A percentile compares a stretch with the other conserved stretches of the same genome.
phyloP scores from a whole-genome alignment of 2,888 invertebrate species.

The Petrophora chlorosata region DNA sequence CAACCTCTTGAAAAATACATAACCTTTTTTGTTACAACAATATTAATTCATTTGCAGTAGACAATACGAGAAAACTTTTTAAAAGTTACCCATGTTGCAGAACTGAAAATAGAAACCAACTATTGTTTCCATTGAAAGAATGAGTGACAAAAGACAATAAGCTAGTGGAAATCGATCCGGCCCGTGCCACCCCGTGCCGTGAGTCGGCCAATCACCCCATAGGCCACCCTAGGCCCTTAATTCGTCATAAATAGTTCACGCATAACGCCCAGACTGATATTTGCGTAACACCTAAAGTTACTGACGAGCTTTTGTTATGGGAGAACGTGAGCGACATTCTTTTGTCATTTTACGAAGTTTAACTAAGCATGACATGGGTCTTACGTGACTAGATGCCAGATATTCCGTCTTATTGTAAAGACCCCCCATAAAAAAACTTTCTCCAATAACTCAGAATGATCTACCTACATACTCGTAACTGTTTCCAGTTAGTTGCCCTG shows the following conservation, averaged over 20 bases:
- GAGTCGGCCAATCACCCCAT: constrained; percentile 73
- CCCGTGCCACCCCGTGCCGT: constrained; percentile 64
- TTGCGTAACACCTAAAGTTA: constrained; percentile 12
- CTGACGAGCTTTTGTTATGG: background rate
- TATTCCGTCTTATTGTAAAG: no score
- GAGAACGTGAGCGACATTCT: no score
- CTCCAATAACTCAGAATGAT: no score
- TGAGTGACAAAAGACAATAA: constrained; percentile 63
- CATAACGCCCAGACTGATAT: constrained; percentile 11
- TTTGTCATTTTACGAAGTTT: no score
- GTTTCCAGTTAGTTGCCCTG: no score
- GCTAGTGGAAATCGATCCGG: constrained; percentile 60
- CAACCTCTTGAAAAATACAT: no score
- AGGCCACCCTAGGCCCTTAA: constrained; percentile 43
- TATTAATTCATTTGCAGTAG: background rate
- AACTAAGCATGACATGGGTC: no score
- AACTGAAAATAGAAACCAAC: constrained; percentile 35
- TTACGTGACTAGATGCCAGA: no score
- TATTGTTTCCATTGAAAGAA: constrained; percentile 46
- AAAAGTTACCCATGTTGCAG: constrained; percentile 6
- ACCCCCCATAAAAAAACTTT: no score
- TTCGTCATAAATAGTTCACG: constrained; percentile 47
- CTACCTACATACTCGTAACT: no score
- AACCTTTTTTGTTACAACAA: no score
- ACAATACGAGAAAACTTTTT: constrained; percentile 3